Conservation (phyloP, 2,888 invertebrate genomes). For the Norana najaformis region DNA sequence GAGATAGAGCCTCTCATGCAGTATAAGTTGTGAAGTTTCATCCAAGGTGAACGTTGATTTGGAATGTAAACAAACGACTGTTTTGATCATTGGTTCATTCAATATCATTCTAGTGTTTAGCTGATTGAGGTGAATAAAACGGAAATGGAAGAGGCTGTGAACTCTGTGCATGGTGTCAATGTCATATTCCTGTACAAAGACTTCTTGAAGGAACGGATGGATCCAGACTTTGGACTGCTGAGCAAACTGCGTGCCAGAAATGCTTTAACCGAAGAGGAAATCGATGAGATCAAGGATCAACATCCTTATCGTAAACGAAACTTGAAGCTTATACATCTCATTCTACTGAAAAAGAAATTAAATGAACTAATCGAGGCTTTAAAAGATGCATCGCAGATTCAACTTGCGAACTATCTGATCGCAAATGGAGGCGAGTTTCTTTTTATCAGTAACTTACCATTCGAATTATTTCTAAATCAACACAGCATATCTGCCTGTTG, state of each 20-base stretch:
- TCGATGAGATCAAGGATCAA: neutral
- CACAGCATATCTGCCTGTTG: too few relatives aligned
- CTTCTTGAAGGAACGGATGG: neutral
- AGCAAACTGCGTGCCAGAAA: neutral
- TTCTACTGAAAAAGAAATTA: too few relatives aligned
- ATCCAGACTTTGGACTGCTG: slow-evolving; percentile 4
- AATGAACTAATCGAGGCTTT: too few relatives aligned
- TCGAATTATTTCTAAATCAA: too few relatives aligned
- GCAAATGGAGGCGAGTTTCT: too few relatives aligned
- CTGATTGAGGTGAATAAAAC: neutral
- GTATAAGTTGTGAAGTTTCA: too few relatives aligned
- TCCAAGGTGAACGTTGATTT: too few relatives aligned
- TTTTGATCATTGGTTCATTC: neutral
- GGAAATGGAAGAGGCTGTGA: neutral
- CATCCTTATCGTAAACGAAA: neutral
- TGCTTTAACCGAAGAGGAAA: neutral
- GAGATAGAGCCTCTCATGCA: too few relatives aligned
- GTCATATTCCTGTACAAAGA: neutral
- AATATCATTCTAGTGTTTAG: neutral
- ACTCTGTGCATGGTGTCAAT: neutral
- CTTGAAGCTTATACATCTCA: neutral
- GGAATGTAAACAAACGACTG: neutral
- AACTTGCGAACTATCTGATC: too few relatives aligned
- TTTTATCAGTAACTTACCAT: too few relatives aligned
- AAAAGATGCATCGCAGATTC: too few relatives aligned